Evolutionary conservation across 2,113 vertebrate species (phyloP).

Genomic region (Mormoops blainvillei): DNA sequence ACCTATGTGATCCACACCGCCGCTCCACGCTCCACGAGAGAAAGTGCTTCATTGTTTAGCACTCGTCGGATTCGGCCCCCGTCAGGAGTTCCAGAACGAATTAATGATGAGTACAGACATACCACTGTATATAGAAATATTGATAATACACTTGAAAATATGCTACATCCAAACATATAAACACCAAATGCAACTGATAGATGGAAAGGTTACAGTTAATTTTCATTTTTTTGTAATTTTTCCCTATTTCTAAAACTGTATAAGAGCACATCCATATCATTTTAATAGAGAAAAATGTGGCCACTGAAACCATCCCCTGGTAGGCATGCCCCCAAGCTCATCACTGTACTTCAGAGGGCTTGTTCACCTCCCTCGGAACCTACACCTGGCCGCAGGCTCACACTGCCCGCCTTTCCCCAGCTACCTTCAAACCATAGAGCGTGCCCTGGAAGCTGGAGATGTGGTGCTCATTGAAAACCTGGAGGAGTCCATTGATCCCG

Average conservation of each 20-base stretch:
- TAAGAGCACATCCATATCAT: neutral
- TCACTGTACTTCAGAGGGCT: neutral
- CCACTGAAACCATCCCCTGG: neutral
- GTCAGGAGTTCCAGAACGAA: no score
- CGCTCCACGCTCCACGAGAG: no score
- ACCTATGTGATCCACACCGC: no score
- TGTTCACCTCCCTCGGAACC: neutral
- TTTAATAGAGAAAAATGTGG: neutral
- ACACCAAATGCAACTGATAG: neutral
- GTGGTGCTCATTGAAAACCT: constrained; percentile 94
- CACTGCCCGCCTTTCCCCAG: constrained; percentile 70
- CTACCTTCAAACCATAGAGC: constrained; percentile 90
- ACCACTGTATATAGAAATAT: neutral
- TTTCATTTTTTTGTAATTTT: neutral
- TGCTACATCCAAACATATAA: neutral
- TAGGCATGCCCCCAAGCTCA: neutral
- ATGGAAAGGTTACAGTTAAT: neutral
- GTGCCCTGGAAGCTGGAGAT: constrained; percentile 87
- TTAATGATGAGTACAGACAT: no score
- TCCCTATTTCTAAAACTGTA: neutral
- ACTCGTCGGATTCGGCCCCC: no score
- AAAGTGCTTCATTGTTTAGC: no score
- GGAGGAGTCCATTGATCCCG: constrained; percentile 92
- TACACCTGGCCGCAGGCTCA: neutral
- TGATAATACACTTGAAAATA: neutral